These are phyloP conservation scores for Platyrinchus mystaceus DNA, from an alignment of 2,797 vertebrate species.

Conservation along the genomic window DNA sequence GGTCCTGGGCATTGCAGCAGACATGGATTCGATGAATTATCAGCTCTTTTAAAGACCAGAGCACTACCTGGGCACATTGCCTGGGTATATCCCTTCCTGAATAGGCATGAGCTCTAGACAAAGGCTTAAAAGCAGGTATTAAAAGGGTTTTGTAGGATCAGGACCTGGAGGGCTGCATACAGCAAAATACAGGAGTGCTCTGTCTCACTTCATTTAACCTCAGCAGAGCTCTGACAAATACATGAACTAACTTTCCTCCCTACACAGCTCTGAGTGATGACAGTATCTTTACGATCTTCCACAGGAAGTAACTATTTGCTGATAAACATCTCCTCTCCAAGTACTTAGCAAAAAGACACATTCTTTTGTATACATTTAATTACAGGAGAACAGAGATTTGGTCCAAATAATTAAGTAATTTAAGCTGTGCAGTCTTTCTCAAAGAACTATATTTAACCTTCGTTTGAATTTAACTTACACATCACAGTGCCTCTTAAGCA, in stretches of 20 bases:
- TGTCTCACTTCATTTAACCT: neutral
- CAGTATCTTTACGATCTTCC: conserved; percentile 17
- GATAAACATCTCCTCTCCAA: conserved; percentile 57
- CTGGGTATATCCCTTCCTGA: neutral
- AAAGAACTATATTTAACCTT: conserved; percentile 76
- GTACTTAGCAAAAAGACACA: conserved; percentile 40
- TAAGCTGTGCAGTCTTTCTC: conserved; percentile 65
- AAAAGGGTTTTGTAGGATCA: neutral
- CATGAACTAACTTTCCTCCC: neutral
- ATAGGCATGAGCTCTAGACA: neutral
- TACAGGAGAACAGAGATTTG: conserved; percentile 75
- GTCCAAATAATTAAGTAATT: conserved; percentile 77
- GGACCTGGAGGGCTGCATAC: neutral
- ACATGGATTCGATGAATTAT: neutral
- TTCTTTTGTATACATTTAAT: conserved; percentile 71
- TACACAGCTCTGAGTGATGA: neutral
- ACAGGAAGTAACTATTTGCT: conserved; percentile 35
- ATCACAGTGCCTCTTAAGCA: conserved; percentile 64
- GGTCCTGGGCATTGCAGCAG: neutral
- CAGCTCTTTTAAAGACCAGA: neutral
- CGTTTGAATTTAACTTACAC: conserved; percentile 77
- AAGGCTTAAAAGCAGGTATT: neutral
- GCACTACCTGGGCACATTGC: neutral
- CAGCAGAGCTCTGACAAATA: neutral
- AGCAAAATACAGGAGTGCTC: neutral